These are phyloP conservation scores for Plebejus anna DNA, from an alignment of 2,888 invertebrate species.

Conservation along the genomic window DNA sequence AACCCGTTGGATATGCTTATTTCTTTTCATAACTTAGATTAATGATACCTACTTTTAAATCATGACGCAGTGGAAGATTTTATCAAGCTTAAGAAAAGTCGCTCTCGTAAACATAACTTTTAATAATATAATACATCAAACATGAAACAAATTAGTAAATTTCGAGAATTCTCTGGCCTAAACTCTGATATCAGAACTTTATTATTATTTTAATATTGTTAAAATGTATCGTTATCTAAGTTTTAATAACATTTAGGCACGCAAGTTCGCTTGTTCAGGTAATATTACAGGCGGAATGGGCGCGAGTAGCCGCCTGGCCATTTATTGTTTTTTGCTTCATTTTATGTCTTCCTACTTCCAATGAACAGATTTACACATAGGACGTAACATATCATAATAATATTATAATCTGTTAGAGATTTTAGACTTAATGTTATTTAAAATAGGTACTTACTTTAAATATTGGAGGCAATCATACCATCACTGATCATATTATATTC, in stretches of 20 bases:
- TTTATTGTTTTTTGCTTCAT: neutral
- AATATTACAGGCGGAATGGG: neutral
- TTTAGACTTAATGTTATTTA: too few species aligned
- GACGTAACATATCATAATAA: too few species aligned
- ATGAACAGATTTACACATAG: neutral
- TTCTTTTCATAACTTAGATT: too few species aligned
- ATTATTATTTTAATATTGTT: neutral
- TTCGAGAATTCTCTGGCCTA: neutral
- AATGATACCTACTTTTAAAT: too few species aligned
- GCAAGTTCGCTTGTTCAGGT: neutral
- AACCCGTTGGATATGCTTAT: too few species aligned
- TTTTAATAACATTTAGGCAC: constrained; percentile 7
- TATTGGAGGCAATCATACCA: too few species aligned
- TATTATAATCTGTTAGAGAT: too few species aligned
- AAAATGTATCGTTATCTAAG: neutral
- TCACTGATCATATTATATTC: too few species aligned
- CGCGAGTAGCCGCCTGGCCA: neutral
- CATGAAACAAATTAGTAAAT: neutral
- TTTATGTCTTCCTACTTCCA: neutral
- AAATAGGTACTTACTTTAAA: too few species aligned
- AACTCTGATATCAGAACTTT: neutral
- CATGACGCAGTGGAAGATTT: too few species aligned
- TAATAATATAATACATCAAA: neutral
- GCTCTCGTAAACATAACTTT: neutral
- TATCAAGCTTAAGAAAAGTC: too few species aligned